Evolutionary conservation across 2,797 vertebrate species (phyloP).

Genomic region (Anableps anableps): DNA sequence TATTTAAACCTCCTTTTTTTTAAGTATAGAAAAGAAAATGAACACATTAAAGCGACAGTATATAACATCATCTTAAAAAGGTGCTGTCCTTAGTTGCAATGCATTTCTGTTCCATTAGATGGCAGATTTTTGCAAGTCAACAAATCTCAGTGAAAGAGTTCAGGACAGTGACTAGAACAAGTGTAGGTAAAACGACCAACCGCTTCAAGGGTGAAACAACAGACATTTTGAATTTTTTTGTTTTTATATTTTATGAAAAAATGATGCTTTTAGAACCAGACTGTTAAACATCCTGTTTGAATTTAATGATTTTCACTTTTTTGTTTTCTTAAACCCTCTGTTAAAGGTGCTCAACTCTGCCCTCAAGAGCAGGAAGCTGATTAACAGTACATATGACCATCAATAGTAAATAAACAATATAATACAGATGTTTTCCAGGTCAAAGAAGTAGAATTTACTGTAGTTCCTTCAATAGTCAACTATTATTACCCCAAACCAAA

Average conservation of each 20-base stretch:
- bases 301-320: neutral
- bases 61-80: neutral
- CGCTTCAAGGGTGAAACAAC: too few relatives aligned
- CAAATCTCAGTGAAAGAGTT: neutral
- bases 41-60: neutral
- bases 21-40: neutral
- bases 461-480: neutral
- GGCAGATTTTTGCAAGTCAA: constrained; percentile 17
- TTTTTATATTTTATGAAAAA: neutral
- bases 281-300: neutral
- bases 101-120: constrained; percentile 33
- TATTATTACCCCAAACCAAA: neutral
- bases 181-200: too few relatives aligned
- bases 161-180: neutral
- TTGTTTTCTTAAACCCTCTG: neutral
- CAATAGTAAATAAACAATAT: too few relatives aligned
- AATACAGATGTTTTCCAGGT: neutral
- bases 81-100: constrained; percentile 17
- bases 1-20: neutral
- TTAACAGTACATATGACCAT: neutral
- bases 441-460: neutral
- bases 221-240: neutral
- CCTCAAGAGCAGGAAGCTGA: neutral
- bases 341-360: too few relatives aligned
- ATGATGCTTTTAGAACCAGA: neutral